Conservation (phyloP, 2,113 vertebrate genomes). For the Vicugna pacos region DNA sequence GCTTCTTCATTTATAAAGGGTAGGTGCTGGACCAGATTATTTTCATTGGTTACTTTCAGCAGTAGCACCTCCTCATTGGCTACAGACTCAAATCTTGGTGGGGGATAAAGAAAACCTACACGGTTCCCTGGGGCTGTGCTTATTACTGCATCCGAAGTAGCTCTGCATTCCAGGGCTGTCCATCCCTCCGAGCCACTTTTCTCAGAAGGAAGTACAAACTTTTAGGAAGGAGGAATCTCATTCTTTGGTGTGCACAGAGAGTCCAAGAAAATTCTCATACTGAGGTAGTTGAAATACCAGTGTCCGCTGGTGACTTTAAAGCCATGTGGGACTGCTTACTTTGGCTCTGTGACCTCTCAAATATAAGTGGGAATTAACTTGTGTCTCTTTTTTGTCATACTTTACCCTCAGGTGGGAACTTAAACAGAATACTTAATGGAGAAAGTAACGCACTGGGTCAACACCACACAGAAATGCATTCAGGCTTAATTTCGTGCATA, state of each 20-base stretch:
- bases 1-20: neutral
- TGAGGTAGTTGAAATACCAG: neutral
- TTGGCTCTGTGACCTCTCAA: neutral
- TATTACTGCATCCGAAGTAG: neutral
- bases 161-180: neutral
- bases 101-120: neutral
- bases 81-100: neutral
- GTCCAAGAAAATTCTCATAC: neutral
- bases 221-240: neutral
- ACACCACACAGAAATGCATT: neutral
- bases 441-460: neutral
- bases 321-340: neutral
- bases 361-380: neutral
- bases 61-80: neutral
- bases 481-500: neutral
- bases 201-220: neutral
- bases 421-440: neutral
- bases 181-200: neutral
- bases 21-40: neutral
- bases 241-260: fast-evolving
- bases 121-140: neutral
- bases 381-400: neutral
- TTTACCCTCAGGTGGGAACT: neutral
- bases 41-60: neutral
- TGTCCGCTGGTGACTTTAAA: neutral